Conservation (phyloP, 2,888 invertebrate genomes). For the Dascillus cervinus region DNA sequence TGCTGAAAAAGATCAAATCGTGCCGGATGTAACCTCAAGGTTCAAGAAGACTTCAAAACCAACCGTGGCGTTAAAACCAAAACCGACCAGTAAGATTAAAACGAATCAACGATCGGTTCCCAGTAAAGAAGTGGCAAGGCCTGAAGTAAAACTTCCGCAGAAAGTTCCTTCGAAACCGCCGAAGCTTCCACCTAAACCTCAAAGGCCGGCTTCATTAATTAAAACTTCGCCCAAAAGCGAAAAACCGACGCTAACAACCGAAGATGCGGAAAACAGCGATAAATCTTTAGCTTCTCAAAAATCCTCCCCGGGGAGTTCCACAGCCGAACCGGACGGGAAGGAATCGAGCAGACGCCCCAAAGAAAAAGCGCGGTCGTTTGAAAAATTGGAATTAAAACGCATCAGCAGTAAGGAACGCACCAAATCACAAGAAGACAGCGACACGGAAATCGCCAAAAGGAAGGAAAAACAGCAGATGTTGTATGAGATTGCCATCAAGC, state of each 20-base stretch:
- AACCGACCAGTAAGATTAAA: slow-evolving; percentile 13
- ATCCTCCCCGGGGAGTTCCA: slow-evolving; percentile 27
- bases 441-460: slow-evolving; percentile 62
- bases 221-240: slow-evolving; percentile 46
- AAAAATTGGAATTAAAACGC: slow-evolving; percentile 55
- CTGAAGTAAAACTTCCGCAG: slow-evolving; percentile 17
- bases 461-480: slow-evolving; percentile 68
- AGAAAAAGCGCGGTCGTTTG: slow-evolving; percentile 62
- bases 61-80: slow-evolving; percentile 19
- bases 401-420: slow-evolving; percentile 56
- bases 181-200: slow-evolving; percentile 5
- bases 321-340: slow-evolving; percentile 54
- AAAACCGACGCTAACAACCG: slow-evolving; percentile 41
- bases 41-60: slow-evolving; percentile 23
- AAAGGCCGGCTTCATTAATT: slow-evolving; percentile 23
- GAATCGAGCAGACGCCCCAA: slow-evolving; percentile 49
- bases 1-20: slow-evolving; percentile 41
- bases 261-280: slow-evolving; percentile 27
- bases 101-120: slow-evolving; percentile 11
- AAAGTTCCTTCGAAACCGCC: slow-evolving; percentile 14
- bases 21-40: slow-evolving; percentile 36
- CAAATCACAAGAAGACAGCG: slow-evolving; percentile 66
- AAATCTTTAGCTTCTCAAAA: slow-evolving; percentile 42
- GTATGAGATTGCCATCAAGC: slow-evolving; percentile 68
- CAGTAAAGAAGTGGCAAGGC: slow-evolving; percentile 13